A percentile compares a stretch with the other conserved stretches of the same genome.
These are phyloP conservation scores for Ectropis grisescens DNA, from an alignment of 1,140 invertebrate genomes.

Conservation along the genomic window DNA sequence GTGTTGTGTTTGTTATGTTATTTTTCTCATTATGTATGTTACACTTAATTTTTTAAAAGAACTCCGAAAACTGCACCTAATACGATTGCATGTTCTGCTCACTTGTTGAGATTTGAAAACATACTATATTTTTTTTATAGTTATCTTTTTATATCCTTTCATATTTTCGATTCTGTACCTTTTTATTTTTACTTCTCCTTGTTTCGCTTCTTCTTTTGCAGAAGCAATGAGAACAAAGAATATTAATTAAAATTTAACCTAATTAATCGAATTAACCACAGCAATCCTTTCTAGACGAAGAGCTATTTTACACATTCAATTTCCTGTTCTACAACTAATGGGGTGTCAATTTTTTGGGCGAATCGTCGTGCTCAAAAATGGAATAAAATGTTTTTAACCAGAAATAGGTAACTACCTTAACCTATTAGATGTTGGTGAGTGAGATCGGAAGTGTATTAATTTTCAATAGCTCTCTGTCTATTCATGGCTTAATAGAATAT, in stretches of 20 bases:
- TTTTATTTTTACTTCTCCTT: slow-evolving; percentile 16
- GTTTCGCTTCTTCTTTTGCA: slow-evolving; percentile 48
- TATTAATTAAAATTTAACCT: slow-evolving; percentile 5
- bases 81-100: no score
- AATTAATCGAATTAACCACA: slow-evolving; percentile 41
- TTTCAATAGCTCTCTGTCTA: slow-evolving; percentile 23
- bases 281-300: slow-evolving; percentile 43
- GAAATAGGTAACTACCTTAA: no score
- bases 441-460: no score
- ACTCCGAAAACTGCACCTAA: no score
- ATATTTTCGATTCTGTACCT: slow-evolving; percentile 1
- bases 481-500: slow-evolving; percentile 63
- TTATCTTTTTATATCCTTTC: slow-evolving; percentile 3
- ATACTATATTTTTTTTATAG: no score
- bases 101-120: no score
- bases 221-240: slow-evolving; percentile 61
- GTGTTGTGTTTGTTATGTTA: slow-evolving; percentile 7
- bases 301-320: slow-evolving; percentile 19
- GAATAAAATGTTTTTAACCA: no score
- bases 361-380: no score
- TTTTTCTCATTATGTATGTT: no score
- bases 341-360: background rate
- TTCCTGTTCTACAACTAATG: background rate
- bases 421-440: no score
- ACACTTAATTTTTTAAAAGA: no score